These are phyloP conservation scores for Geothlypis trichas DNA, from an alignment of 2,113 vertebrate genomes.

Conservation along the genomic window DNA sequence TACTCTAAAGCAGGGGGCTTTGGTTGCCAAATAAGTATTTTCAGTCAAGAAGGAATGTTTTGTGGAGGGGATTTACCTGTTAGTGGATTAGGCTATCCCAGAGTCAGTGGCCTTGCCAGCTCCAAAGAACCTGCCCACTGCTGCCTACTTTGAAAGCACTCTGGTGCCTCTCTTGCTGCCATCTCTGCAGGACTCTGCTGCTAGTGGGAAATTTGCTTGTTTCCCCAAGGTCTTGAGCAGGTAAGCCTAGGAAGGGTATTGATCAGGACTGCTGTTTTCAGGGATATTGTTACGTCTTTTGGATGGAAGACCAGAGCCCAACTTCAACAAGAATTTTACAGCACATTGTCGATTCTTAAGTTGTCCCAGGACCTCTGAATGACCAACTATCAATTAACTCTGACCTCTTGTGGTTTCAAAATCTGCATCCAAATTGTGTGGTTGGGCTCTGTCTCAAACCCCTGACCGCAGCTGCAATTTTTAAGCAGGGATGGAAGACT, in stretches of 20 bases:
- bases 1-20: slow-evolving; percentile 3
- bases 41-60: slow-evolving; percentile 59
- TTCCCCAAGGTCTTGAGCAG: not conserved
- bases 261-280: not conserved
- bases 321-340: not conserved
- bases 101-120: not conserved
- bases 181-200: not conserved
- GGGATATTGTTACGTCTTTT: fast-evolving
- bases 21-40: slow-evolving; percentile 37
- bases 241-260: not conserved
- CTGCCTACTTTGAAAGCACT: not conserved
- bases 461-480: not conserved
- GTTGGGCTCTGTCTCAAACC: slow-evolving; percentile 37
- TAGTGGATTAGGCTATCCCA: slow-evolving; percentile 32
- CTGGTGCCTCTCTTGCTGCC: not conserved
- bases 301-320: not conserved
- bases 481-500: not conserved
- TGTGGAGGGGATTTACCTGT: slow-evolving; percentile 48
- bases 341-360: not conserved
- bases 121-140: not conserved
- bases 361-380: slow-evolving; percentile 56
- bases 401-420: slow-evolving; percentile 35
- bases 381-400: slow-evolving; percentile 3
- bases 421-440: not conserved
- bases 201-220: not conserved